phyloP scores from a whole-genome alignment of 2,113 vertebrate genomes.

The Tragulus kanchil region DNA sequence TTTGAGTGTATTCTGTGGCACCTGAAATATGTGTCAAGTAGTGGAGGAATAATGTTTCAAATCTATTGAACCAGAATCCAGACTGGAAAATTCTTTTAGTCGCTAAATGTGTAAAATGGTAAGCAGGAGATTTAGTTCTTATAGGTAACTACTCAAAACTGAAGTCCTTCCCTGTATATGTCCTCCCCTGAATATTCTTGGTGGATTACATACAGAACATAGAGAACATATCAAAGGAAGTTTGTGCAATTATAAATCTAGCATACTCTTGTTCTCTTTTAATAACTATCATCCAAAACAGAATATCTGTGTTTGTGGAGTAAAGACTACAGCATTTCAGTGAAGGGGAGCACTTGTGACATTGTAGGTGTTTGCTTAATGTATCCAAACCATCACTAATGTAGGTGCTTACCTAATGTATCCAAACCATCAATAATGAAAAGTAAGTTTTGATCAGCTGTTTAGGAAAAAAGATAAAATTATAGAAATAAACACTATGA shows the following conservation, averaged over 20 bases:
- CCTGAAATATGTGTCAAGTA: not conserved
- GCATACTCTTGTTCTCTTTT: not conserved
- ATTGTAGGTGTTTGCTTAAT: not conserved
- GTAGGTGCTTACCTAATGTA: not conserved
- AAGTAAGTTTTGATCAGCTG: not conserved
- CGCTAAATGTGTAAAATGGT: not conserved
- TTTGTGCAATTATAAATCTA: not conserved
- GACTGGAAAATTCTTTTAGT: not conserved
- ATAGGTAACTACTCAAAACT: not conserved
- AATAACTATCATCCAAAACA: not conserved
- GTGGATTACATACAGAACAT: not conserved
- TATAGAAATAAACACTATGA: conserved; percentile 19
- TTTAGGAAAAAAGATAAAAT: not conserved
- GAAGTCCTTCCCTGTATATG: not conserved
- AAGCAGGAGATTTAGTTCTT: not conserved
- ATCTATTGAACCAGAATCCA: not conserved
- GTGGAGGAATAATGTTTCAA: not conserved
- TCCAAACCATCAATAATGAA: not conserved
- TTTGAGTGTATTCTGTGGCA: not conserved
- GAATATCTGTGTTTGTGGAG: not conserved
- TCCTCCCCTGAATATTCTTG: not conserved
- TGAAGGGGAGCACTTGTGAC: not conserved
- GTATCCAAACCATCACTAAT: not conserved
- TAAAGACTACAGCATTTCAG: not conserved
- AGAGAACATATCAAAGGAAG: not conserved